These are phyloP conservation scores for Paratrypauchen microcephalus DNA, from an alignment of 2,797 vertebrate genomes.

Conservation along the genomic window DNA sequence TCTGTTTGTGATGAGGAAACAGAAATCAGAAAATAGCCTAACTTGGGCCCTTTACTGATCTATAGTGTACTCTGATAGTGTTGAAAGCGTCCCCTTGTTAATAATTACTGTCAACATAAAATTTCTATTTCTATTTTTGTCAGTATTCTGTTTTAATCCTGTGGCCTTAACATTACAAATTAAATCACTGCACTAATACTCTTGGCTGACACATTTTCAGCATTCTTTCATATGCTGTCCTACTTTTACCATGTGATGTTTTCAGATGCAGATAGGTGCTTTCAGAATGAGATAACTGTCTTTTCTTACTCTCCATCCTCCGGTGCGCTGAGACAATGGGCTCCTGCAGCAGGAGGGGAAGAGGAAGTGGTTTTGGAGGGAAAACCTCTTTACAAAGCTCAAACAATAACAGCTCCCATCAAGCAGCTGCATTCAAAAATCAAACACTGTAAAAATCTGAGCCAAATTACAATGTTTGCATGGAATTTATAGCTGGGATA, in stretches of 20 bases:
- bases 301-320: conserved; percentile 54
- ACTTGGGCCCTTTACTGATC: too few relatives aligned
- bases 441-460: not conserved
- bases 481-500: not conserved
- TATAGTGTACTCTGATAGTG: too few relatives aligned
- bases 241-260: conserved; percentile 32
- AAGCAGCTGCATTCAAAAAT: conserved; percentile 26
- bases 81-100: too few relatives aligned
- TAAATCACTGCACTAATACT: too few relatives aligned
- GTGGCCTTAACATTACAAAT: too few relatives aligned
- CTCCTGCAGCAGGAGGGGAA: conserved; percentile 43
- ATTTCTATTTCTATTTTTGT: too few relatives aligned
- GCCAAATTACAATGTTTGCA: not conserved
- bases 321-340: conserved; percentile 67
- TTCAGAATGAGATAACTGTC: conserved; percentile 52
- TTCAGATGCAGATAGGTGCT: conserved; percentile 31
- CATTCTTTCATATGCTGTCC: conserved; percentile 29
- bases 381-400: conserved; percentile 43
- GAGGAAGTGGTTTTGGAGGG: conserved; percentile 59
- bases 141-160: too few relatives aligned
- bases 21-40: too few relatives aligned
- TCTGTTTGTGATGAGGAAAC: too few relatives aligned
- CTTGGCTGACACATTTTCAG: not conserved
- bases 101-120: too few relatives aligned
- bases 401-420: conserved; percentile 47